phyloP scores from a whole-genome alignment of 2,113 vertebrate genomes.

The Eublepharis macularius region DNA sequence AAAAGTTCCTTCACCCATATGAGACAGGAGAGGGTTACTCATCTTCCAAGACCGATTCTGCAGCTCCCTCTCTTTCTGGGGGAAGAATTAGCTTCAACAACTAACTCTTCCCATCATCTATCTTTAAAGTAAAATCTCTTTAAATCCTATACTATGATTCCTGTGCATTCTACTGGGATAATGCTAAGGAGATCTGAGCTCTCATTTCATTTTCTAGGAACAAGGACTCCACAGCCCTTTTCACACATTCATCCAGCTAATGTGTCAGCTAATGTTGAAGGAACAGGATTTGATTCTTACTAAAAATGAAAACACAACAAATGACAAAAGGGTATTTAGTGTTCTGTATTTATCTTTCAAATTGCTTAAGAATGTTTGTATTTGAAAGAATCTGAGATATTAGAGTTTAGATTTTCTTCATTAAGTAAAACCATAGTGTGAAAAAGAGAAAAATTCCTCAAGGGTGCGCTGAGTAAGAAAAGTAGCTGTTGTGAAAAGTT shows the following conservation, averaged over 20 bases:
- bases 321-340: background rate
- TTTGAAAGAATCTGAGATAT: background rate
- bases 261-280: background rate
- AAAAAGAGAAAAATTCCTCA: slow-evolving; percentile 11
- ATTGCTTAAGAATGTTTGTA: slow-evolving; percentile 2
- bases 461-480: background rate
- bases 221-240: background rate
- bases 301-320: background rate
- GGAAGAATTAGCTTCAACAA: background rate
- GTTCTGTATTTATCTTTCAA: background rate
- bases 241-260: background rate
- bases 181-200: background rate
- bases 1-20: background rate
- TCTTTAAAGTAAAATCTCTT: background rate
- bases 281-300: background rate
- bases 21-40: background rate
- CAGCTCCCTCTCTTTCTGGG: background rate
- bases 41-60: background rate
- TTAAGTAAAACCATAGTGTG: background rate
- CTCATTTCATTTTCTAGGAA: background rate
- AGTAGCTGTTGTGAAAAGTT: background rate
- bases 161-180: background rate
- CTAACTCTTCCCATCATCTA: background rate
- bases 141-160: background rate
- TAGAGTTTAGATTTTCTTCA: background rate